Percentiles rank a stretch among this genome's conserved stretches.
Conservation (phyloP, 1,140 invertebrate genomes). For the Contarinia nasturtii region DNA sequence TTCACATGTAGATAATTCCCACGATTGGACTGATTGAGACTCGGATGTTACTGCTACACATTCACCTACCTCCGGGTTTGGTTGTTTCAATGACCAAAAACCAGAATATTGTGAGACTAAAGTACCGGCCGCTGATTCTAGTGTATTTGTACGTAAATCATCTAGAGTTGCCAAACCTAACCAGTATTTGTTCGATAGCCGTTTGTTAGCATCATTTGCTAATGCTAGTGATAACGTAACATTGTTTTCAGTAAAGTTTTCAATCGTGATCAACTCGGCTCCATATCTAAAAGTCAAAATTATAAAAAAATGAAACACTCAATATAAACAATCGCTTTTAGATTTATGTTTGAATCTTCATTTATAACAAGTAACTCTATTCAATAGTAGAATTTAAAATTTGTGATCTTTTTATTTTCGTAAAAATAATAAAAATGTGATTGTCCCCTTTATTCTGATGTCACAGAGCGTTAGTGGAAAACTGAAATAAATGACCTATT, state of each 20-base stretch:
- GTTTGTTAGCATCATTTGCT: conserved; percentile 30
- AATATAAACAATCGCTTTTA: neutral
- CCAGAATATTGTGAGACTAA: conserved; percentile 84
- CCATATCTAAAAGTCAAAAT: conserved; percentile 51
- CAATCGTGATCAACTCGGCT: conserved; percentile 75
- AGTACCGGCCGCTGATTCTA: conserved; percentile 80
- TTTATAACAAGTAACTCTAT: too few relatives aligned
- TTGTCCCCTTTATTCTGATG: too few relatives aligned
- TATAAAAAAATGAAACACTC: neutral
- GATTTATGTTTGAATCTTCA: too few relatives aligned
- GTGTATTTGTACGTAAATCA: conserved; percentile 77
- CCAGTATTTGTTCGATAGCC: conserved; percentile 55
- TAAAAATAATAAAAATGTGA: too few relatives aligned
- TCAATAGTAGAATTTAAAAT: too few relatives aligned
- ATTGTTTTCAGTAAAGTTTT: conserved; percentile 80
- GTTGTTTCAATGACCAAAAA: conserved; percentile 75
- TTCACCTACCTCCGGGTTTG: conserved; percentile 65
- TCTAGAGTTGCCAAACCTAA: conserved; percentile 74
- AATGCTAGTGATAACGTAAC: conserved; percentile 61
- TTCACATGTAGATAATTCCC: conserved; percentile 86
- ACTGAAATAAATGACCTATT: neutral
- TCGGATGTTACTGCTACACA: conserved; percentile 65
- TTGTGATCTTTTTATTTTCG: too few relatives aligned
- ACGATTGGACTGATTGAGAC: conserved; percentile 65
- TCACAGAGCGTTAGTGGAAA: too few relatives aligned